Conservation (phyloP, 2,113 vertebrate species). For the Corapipo altera region DNA sequence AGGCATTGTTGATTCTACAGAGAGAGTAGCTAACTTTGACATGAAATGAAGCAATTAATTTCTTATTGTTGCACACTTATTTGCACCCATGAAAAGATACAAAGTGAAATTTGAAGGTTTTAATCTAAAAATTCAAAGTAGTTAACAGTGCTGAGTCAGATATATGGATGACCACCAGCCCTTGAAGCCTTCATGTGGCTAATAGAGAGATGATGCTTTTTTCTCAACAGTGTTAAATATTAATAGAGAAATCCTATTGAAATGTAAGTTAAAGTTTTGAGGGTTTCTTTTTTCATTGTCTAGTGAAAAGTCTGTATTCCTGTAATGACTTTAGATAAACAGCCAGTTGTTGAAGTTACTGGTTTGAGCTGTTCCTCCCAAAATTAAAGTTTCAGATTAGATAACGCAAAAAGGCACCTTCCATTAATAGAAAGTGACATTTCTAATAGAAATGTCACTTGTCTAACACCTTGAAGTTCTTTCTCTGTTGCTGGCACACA, state of each 20-base stretch:
- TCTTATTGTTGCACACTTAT: background rate
- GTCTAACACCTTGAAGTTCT: background rate
- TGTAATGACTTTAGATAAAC: background rate
- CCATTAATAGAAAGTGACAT: background rate
- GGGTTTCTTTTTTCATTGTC: background rate
- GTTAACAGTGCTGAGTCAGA: background rate
- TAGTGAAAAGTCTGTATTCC: background rate
- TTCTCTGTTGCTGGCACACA: background rate
- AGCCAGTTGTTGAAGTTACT: background rate
- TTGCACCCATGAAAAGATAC: background rate
- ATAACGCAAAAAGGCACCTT: background rate
- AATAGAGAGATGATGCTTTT: background rate
- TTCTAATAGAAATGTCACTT: background rate
- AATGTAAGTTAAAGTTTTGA: background rate
- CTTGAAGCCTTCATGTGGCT: background rate
- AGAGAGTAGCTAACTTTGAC: background rate
- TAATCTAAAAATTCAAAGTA: background rate
- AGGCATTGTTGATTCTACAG: background rate
- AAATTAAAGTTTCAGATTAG: background rate
- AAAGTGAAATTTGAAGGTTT: background rate
- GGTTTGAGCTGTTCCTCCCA: background rate
- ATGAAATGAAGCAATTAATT: background rate
- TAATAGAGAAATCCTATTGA: background rate
- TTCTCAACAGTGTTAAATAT: background rate
- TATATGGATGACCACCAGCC: background rate